Base-by-base conservation (phyloP, 2,888 invertebrate genomes). In the Caenorhabditis angaria region DNA sequence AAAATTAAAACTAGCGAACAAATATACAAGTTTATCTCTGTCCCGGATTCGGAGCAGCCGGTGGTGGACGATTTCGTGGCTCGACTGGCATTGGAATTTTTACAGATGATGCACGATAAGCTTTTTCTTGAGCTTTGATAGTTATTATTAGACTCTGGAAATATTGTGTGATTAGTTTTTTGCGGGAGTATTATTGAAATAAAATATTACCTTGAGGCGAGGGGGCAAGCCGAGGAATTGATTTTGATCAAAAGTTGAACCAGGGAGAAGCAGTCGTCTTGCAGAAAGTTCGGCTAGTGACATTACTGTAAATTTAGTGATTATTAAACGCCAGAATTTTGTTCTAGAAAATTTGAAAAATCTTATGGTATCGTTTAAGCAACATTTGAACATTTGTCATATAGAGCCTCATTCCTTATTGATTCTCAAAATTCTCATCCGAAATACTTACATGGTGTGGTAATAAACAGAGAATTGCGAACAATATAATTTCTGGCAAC, bases 271-370 rank as follows among this genome's bases (percentile, higher is more conserved):
- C 0, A 69, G 29, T 4, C 64, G 28, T 2, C 51, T 54, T 3
- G 60, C 56, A 25, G 57, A 55, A 2, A 61, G 25, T 18, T 69
- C 69, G 24, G 29, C 20, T 0, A 69, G 32, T 0, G 61, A 51
- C 64, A 61, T 64, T n/a, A 61, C 69, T 69, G 48, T 47, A 62
- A 69, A 65, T 24, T 22, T n/a, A 14, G 14, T 54, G 6, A 25
- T 50, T 51, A 48, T 10, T 25, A 2, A 1, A 41, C n/a, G n/a
- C n/a, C n/a, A n/a, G n/a, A n/a, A n/a, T n/a, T n/a, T n/a, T n/a
- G n/a, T n/a, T 2, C 48, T 54, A 35, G 22, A 25, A n/a, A 35
- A 54, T 47, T 47, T 35, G 14, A 35, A 20, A 54, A 22, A 20
- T 14, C n/a, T n/a, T n/a, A n/a, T n/a, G n/a, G n/a, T n/a, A n/a